These are phyloP conservation scores for Zaprionus lachaisei DNA, from an alignment of 1,140 invertebrate species.

Conservation along the genomic window DNA sequence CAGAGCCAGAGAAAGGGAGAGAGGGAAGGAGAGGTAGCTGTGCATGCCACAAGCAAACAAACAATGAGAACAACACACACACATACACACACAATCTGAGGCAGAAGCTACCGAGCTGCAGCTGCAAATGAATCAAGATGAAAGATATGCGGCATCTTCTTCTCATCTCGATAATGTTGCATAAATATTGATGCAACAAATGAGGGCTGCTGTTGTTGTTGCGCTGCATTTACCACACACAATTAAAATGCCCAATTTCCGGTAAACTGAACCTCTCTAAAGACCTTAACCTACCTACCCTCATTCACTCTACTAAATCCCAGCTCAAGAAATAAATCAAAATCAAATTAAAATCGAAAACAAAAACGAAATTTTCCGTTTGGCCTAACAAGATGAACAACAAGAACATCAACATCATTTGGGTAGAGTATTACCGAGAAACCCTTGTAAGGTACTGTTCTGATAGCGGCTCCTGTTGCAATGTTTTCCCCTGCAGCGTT, in stretches of 20 bases:
- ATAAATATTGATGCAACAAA: slow-evolving; percentile 54
- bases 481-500: neutral
- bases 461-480: neutral
- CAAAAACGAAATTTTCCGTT: slow-evolving; percentile 8
- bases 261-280: slow-evolving; percentile 11
- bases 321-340: slow-evolving; percentile 31
- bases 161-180: slow-evolving; percentile 33
- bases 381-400: neutral
- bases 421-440: neutral
- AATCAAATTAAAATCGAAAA: slow-evolving; percentile 40
- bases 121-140: slow-evolving; percentile 37
- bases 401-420: neutral
- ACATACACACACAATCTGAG: neutral
- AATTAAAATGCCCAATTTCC: slow-evolving; percentile 41
- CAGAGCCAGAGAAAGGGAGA: neutral
- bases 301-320: neutral
- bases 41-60: slow-evolving; percentile 40
- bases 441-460: neutral
- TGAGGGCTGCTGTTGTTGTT: slow-evolving; percentile 3
- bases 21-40: neutral
- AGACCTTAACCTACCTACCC: neutral
- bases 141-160: slow-evolving; percentile 15
- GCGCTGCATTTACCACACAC: neutral
- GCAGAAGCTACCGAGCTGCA: neutral
- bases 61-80: slow-evolving; percentile 30